Evolutionary conservation across 2,797 vertebrate genomes (phyloP), one percentile per base, ranked within the genome.

Genomic region (Parambassis ranga): DNA sequence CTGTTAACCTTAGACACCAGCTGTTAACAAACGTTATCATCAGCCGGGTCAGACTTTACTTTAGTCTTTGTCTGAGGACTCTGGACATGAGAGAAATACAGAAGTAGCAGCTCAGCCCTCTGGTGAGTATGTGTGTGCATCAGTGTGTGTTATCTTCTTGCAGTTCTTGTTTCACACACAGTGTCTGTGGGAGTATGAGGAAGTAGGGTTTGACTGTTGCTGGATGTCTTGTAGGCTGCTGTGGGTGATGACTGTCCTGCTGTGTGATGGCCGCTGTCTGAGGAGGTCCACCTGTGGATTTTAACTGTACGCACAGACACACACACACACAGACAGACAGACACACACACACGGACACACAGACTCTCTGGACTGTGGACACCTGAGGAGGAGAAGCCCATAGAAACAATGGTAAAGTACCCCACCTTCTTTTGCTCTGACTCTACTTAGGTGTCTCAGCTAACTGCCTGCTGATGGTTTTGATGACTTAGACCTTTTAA

Each of bases 171-270:
- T 91, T 91, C 72, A 69, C 62, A 68, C 67, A 46, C 6, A 33
- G 26, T 7, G 26, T 62, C 67, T 60, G 82, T 81, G 77, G 77
- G 77, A 81, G 84, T 61, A 79, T 88, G 75, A 93, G 92, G 92
- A 93, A 93, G 91, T 92, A 72, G 50, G 3, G 35, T 49, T 73
- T 85, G 47, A 80, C 75, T 51, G 67, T 36, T 60, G 35, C 30
- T 82, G 64, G 58, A 67, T 68, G 71, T 81, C 69, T 69, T 72
- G 51, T 61, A 73, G 64, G 59, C 55, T 74, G 65, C 59, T 51
- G 62, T 47, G 39, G 52, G 19, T 28, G 52, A 19, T 33, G 48
- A 44, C 23, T 13, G 36, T 48, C 32, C 55, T 5, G 36, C 38
- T 60, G 50, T 41, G 60, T 44, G 72, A 86, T 89, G 87, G 83